Percentiles rank a stretch among this genome's conserved stretches.
Evolutionary conservation across 2,113 vertebrate species (phyloP).

Genomic region (Callospermophilus lateralis): DNA sequence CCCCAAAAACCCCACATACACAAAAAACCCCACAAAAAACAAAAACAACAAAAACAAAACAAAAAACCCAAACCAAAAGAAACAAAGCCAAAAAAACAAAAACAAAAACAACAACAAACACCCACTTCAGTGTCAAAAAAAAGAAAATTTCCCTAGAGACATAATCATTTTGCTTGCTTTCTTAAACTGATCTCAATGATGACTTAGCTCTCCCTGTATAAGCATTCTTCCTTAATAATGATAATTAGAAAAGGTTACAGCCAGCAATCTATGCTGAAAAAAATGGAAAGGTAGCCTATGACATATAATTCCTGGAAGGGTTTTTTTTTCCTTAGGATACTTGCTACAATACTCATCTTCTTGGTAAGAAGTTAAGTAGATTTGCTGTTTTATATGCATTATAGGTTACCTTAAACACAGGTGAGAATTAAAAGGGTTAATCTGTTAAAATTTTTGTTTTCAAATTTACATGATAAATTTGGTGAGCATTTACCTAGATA

Average conservation of each 20-base stretch:
- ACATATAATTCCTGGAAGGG: constrained; percentile 11
- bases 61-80: too few species aligned
- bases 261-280: not conserved
- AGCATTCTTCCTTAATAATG: constrained; percentile 27
- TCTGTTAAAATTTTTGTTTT: constrained; percentile 36
- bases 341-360: not conserved
- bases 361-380: constrained; percentile 39
- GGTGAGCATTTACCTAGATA: constrained; percentile 81
- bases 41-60: too few species aligned
- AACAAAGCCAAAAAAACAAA: too few species aligned
- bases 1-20: too few species aligned
- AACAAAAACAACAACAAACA: too few species aligned
- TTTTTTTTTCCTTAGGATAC: not conserved
- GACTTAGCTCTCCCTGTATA: not conserved
- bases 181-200: not conserved
- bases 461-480: constrained; percentile 81
- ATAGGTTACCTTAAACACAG: constrained; percentile 28
- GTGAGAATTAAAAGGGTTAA: constrained; percentile 69
- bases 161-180: constrained; percentile 51
- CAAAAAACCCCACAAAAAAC: too few species aligned
- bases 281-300: not conserved
- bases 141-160: constrained; percentile 24
- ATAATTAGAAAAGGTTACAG: constrained; percentile 28
- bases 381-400: constrained; percentile 15
- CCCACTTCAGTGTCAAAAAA: constrained; percentile 24